Conservation (phyloP, 2,888 invertebrate genomes). For the Andrena fulva region DNA sequence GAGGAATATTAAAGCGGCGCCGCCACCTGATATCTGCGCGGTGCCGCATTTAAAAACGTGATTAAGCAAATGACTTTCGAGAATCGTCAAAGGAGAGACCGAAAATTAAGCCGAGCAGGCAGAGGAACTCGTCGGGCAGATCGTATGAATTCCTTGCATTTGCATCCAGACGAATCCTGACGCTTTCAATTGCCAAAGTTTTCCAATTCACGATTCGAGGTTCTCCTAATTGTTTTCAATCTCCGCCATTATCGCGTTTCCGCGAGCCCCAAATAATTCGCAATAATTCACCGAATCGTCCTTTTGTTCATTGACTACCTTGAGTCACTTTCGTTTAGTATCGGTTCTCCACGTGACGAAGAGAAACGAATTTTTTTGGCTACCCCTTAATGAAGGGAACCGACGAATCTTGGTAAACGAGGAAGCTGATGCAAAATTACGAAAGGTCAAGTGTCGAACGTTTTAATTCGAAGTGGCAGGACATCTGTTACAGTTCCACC, state of each 20-base stretch:
- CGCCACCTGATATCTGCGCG: background rate
- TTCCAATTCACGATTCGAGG: background rate
- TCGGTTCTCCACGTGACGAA: background rate
- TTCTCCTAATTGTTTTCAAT: background rate
- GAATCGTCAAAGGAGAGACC: background rate
- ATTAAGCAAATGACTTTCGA: conserved; percentile 15
- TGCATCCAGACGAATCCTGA: conserved; percentile 3
- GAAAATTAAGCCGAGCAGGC: background rate
- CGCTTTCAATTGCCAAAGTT: background rate
- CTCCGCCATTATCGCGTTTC: background rate
- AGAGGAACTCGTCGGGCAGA: background rate
- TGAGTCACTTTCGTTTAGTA: background rate
- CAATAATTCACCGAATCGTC: too few species aligned
- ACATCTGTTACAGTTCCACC: background rate
- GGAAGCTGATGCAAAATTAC: background rate
- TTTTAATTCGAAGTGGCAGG: background rate
- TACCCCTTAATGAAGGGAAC: too few species aligned
- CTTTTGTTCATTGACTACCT: too few species aligned
- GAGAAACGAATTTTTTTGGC: too few species aligned
- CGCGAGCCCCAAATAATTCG: background rate
- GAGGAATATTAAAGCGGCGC: conserved; percentile 20
- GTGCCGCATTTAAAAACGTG: conserved; percentile 9
- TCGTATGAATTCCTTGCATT: conserved; percentile 1
- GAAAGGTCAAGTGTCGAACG: background rate
- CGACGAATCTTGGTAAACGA: too few species aligned